phyloP scores from a whole-genome alignment of 1,140 invertebrate genomes.

The Charaxes varanes region DNA sequence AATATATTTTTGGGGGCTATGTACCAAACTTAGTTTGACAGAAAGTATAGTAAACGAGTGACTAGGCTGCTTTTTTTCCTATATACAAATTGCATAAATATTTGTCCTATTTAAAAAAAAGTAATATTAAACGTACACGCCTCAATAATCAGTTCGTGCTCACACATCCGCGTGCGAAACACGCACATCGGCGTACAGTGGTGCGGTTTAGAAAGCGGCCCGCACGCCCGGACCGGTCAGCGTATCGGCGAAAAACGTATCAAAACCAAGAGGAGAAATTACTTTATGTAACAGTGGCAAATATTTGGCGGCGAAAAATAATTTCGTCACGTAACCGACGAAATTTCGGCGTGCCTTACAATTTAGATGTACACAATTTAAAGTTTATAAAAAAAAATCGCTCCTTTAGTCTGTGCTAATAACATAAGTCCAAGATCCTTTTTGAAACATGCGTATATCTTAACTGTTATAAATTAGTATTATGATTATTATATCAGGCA shows the following conservation, averaged over 20 bases:
- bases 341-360: background rate
- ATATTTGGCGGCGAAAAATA: background rate
- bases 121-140: conserved; percentile 25
- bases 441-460: no score
- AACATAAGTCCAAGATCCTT: no score
- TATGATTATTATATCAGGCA: no score
- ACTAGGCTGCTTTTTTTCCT: no score
- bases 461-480: no score
- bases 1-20: no score
- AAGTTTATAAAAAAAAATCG: no score
- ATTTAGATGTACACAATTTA: no score
- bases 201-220: conserved; percentile 64
- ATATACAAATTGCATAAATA: no score
- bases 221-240: conserved; percentile 46
- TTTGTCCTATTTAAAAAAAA: conserved; percentile 13
- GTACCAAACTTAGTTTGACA: no score
- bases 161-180: conserved; percentile 59
- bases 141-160: conserved; percentile 35
- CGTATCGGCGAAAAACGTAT: conserved; percentile 38
- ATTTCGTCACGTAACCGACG: background rate
- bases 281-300: conserved; percentile 19
- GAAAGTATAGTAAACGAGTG: no score
- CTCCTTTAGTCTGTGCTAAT: no score
- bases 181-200: conserved; percentile 44
- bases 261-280: conserved; percentile 33